Evolutionary conservation across 2,113 vertebrate species (phyloP).

Genomic region (Otocyon megalotis): DNA sequence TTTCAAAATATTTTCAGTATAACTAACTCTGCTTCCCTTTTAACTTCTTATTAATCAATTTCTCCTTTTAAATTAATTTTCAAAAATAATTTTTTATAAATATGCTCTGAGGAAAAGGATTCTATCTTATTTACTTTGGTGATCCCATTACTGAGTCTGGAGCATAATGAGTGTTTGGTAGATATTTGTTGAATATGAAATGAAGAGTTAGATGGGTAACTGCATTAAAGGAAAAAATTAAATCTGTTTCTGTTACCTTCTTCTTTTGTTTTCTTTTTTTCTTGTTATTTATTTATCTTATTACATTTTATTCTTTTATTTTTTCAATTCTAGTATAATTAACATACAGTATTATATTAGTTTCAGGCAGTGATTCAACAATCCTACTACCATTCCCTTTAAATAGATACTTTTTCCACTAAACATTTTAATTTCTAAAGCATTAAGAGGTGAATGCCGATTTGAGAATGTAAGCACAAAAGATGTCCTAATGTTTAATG

Average conservation of each 20-base stretch:
- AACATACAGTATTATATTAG: neutral
- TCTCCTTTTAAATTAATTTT: neutral
- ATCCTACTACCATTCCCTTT: neutral
- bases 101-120: neutral
- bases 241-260: neutral
- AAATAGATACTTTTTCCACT: neutral
- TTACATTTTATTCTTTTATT: neutral
- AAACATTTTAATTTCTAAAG: slow-evolving; percentile 8
- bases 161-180: neutral
- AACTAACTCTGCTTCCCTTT: neutral
- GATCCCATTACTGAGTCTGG: neutral
- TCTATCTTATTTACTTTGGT: neutral
- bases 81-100: neutral
- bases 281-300: neutral
- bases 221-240: neutral
- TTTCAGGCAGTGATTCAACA: neutral
- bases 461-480: neutral
- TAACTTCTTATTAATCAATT: neutral
- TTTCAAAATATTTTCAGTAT: slow-evolving; percentile 3
- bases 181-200: neutral
- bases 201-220: neutral
- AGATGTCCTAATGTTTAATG: neutral
- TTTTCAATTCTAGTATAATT: neutral
- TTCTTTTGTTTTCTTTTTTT: neutral
- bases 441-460: neutral